Evolutionary conservation across 2,797 vertebrate genomes (phyloP).

Genomic region (Lacerta viridis): DNA sequence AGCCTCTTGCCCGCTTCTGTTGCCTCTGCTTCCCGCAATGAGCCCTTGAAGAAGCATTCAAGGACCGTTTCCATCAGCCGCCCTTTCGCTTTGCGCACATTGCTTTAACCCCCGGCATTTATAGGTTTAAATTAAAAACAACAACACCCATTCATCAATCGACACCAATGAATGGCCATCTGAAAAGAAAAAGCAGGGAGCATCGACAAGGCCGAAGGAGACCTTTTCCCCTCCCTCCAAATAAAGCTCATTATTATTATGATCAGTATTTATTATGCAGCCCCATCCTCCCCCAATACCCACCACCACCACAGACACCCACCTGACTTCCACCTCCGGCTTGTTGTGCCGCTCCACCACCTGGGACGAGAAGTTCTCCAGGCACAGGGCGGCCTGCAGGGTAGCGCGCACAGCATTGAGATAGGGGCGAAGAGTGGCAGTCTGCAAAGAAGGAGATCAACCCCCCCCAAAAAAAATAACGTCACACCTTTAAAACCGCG

Average conservation of each 20-base stretch:
- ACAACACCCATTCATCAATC: no score
- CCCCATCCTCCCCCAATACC: background rate
- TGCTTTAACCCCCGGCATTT: background rate
- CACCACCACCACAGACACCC: slow-evolving; percentile 35
- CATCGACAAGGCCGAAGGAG: background rate
- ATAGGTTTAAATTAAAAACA: background rate
- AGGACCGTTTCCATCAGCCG: background rate
- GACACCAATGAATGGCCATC: background rate
- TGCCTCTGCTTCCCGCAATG: background rate
- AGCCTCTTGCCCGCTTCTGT: background rate
- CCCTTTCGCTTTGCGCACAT: background rate
- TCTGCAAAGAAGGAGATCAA: slow-evolving; percentile 76
- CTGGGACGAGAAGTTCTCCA: slow-evolving; percentile 98
- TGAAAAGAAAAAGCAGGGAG: background rate
- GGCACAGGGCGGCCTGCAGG: slow-evolving; percentile 94
- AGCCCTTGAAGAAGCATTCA: background rate
- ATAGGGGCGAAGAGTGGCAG: slow-evolving; percentile 96
- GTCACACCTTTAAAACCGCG: no score
- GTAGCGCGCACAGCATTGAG: slow-evolving; percentile 96
- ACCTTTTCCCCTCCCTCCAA: background rate
- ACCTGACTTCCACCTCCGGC: slow-evolving; percentile 98
- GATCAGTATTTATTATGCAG: fast-evolving
- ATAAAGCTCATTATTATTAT: background rate
- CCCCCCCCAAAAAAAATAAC: background rate
- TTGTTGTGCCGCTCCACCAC: slow-evolving; percentile 99